Evolutionary conservation across 2,888 invertebrate genomes (phyloP).

Genomic region (Patella caerulea): DNA sequence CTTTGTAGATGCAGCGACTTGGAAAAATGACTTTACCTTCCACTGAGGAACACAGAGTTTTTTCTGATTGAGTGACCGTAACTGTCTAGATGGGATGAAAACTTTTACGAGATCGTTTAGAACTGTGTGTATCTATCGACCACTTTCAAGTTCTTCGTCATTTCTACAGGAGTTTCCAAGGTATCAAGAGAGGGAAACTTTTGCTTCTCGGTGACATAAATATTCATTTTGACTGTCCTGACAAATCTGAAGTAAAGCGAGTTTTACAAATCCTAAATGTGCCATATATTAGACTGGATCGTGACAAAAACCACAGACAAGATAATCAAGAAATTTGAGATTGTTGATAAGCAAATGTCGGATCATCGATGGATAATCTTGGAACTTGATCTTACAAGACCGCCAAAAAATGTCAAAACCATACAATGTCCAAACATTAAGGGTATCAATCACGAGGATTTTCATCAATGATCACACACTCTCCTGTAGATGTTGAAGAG

Average conservation of each 20-base stretch:
- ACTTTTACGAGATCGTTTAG: no score
- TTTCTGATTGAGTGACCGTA: no score
- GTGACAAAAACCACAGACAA: neutral
- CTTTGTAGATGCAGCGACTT: no score
- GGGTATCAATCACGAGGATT: neutral
- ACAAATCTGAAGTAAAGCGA: neutral
- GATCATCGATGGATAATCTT: neutral
- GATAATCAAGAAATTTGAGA: neutral
- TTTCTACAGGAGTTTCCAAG: neutral
- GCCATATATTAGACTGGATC: neutral
- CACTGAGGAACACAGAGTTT: no score
- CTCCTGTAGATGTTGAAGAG: neutral
- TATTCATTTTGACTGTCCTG: neutral
- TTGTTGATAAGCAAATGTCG: neutral
- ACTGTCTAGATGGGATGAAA: no score
- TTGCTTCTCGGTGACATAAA: neutral
- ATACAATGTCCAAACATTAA: neutral
- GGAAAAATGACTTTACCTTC: no score
- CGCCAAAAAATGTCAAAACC: neutral
- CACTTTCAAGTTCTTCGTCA: neutral
- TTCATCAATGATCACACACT: neutral
- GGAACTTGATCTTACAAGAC: neutral
- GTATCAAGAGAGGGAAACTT: neutral
- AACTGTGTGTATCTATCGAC: neutral
- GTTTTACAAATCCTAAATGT: neutral